Conservation (phyloP, 1,140 invertebrate species). For the Zaprionus kolodkinae region DNA sequence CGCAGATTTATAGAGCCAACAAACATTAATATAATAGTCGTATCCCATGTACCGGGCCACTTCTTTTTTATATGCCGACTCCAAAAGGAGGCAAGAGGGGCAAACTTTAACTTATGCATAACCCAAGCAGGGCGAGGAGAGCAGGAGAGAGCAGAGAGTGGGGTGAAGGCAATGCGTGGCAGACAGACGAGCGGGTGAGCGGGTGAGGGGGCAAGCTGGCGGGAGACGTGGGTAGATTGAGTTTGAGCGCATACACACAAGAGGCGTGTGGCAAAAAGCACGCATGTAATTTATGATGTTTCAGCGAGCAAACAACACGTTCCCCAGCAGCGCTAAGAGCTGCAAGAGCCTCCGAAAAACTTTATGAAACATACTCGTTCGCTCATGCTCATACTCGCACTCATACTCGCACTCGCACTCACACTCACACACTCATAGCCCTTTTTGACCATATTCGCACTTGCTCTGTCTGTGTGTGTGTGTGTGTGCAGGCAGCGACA, state of each 20-base stretch:
- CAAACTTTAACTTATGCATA: constrained; percentile 39
- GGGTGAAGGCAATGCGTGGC: too few relatives aligned
- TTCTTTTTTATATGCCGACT: constrained; percentile 11
- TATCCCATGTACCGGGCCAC: neutral
- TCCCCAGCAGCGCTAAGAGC: constrained; percentile 33
- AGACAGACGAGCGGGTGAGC: neutral
- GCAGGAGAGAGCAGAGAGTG: too few relatives aligned
- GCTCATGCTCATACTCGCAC: neutral
- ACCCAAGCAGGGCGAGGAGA: too few relatives aligned
- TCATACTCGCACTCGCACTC: neutral
- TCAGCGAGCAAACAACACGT: constrained; percentile 80
- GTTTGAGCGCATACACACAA: constrained; percentile 73
- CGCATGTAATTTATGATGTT: constrained; percentile 82
- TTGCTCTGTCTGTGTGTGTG: neutral
- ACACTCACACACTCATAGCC: neutral
- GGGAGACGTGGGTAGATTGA: constrained; percentile 56
- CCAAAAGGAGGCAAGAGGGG: neutral
- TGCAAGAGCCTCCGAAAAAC: constrained; percentile 58
- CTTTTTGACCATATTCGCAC: neutral
- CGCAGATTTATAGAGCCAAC: constrained; percentile 58
- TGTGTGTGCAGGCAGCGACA: constrained; percentile 21
- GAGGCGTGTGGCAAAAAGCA: constrained; percentile 74
- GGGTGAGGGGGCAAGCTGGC: too few relatives aligned
- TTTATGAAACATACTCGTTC: constrained; percentile 46
- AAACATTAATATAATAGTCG: constrained; percentile 50